Evolutionary conservation across 2,888 invertebrate species (phyloP), one percentile per base, ranked within the genome.

Genomic region (Heliconius ismenius): DNA sequence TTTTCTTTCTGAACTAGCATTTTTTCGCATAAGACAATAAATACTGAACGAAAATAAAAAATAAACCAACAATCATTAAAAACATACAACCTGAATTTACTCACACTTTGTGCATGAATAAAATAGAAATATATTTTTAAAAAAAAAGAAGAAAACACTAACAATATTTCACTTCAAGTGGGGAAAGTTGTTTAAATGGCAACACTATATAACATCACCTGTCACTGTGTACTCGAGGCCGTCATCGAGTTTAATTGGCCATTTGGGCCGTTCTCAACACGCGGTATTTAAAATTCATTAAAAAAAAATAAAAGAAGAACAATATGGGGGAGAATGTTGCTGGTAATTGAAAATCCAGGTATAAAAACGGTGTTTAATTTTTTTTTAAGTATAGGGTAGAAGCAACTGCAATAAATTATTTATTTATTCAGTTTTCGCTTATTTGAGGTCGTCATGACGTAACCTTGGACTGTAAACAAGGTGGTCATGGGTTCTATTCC

Each of bases 161-260:
- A n/a, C 76, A 54, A 65, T 72, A 58, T 76, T 76, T 54, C 36
- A 36, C 76, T 64, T 58, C 28, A 75, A 68, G 75, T 60, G 72
- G 36, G 72, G 64, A 65, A 76, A 76, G 72, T 70, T 72, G 64
- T 70, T 72, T 72, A 76, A 72, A 72, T 76, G 76, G 76, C 72
- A 76, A 72, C 76, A 76, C 72, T 72, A 65, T 76, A 72, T 67
- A 67, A 67, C 76, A 60, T 76, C 72, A 75, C 75, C 75, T 63
- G 75, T 75, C 75, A 75, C 62, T 62, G 54, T 43, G 49, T 63
- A 75, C 63, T 69, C 69, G 75, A 70, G 75, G 75, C 69, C 64
- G 75, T 70, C 75, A 75, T 75, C 75, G 63, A 70, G 70, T 70
- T 75, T 75, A 75, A 75, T 75, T 75, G 75, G 75, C 75, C 75